Evolutionary conservation across 2,888 invertebrate species (phyloP).

Genomic region (Pediacus dermestoides): DNA sequence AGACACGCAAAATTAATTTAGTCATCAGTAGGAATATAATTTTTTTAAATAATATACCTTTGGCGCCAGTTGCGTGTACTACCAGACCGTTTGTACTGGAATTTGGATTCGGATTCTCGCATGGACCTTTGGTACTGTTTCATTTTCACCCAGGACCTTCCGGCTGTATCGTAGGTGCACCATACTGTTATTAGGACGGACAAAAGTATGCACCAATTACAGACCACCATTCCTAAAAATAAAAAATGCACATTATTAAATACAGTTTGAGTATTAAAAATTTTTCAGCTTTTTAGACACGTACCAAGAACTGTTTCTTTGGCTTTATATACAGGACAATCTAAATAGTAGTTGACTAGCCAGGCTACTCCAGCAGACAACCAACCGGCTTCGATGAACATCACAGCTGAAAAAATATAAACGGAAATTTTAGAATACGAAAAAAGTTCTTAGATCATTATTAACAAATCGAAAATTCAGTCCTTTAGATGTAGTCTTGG

Average conservation of each 20-base stretch:
- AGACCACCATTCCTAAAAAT: constrained; percentile 66
- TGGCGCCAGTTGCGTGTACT: constrained; percentile 82
- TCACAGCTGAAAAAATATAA: constrained; percentile 60
- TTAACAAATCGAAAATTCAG: too few species aligned
- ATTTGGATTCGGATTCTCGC: constrained; percentile 71
- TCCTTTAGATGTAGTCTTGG: too few species aligned
- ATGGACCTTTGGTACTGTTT: constrained; percentile 80
- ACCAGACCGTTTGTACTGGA: constrained; percentile 72
- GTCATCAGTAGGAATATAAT: constrained; percentile 1
- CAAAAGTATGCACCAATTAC: constrained; percentile 72
- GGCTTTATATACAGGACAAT: constrained; percentile 64
- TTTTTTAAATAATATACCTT: constrained; percentile 54
- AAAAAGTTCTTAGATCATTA: neutral
- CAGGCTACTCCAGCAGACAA: constrained; percentile 69
- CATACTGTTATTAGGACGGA: constrained; percentile 73
- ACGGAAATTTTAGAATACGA: too few species aligned
- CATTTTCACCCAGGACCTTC: constrained; percentile 86
- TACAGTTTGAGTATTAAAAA: neutral
- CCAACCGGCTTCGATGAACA: constrained; percentile 72
- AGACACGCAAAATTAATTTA: constrained; percentile 23
- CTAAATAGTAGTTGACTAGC: constrained; percentile 64
- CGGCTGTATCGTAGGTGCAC: constrained; percentile 86
- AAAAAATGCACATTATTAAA: neutral
- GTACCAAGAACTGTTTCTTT: constrained; percentile 75
- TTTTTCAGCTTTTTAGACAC: too few species aligned